A percentile compares a stretch with the other conserved stretches of the same genome.
phyloP scores from a whole-genome alignment of 2,113 vertebrate genomes.

The Phainopepla nitens region DNA sequence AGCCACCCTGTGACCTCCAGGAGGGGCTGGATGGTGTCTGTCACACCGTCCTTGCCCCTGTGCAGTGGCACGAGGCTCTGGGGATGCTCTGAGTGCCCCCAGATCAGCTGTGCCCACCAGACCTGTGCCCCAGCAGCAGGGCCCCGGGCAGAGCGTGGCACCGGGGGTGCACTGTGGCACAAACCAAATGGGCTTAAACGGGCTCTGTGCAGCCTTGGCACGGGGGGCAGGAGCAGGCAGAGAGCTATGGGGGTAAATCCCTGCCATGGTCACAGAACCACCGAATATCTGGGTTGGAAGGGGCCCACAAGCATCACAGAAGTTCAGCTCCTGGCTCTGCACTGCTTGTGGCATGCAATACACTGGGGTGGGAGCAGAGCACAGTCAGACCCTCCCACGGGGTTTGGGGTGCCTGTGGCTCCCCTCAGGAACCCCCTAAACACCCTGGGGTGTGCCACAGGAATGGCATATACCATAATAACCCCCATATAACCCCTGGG shows the following conservation, averaged over 20 bases:
- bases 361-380: background rate
- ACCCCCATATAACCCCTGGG: no score
- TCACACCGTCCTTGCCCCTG: background rate
- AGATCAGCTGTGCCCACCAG: background rate
- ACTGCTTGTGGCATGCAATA: background rate
- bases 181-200: fast-evolving
- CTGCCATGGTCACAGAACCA: background rate
- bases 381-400: background rate
- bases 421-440: background rate
- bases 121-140: background rate
- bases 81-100: background rate
- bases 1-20: background rate
- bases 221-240: background rate
- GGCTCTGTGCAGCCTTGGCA: background rate
- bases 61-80: background rate
- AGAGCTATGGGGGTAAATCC: background rate
- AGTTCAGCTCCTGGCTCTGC: background rate
- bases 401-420: background rate
- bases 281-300: fast-evolving
- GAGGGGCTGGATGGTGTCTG: background rate
- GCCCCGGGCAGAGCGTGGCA: fast-evolving
- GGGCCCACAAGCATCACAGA: background rate
- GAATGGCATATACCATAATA: no score
- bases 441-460: background rate
- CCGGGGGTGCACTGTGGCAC: fast-evolving